Evolutionary conservation across 2,113 vertebrate species (phyloP), one percentile per base, ranked within the genome.

Genomic region (Leptosomus discolor): DNA sequence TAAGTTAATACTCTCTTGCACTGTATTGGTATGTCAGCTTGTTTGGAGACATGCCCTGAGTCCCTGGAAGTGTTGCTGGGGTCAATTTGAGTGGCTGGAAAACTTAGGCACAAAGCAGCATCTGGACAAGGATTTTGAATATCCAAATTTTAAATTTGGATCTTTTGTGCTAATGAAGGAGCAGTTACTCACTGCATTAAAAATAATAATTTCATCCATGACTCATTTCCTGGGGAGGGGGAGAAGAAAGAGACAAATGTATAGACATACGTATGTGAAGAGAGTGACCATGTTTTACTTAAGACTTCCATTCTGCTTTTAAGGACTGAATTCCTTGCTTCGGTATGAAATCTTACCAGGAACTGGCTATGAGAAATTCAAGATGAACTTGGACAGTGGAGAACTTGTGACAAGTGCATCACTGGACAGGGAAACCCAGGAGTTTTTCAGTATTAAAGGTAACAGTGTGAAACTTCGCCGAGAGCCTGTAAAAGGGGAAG

Each of bases 341-440:
- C 98, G 60, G 56, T 99, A 99, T 98, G 98, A 99, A 97, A 98
- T 99, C 82, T 75, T 99, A 91, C 98, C 99, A 4, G 98, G 98
- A n/a, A 46, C 97, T 11, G 98, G 98, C n/a, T 99, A 98, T 89
- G 98, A 97, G 79, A 96, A 98, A 73, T 99, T 99, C 85, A 96
- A 96, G 95, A 98, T 99, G 85, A 98, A 99, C 95, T 97, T 96
- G 0, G 95, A 98, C 61, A 99, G 97, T 16, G 99, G 99, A 56
- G 98, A 99, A 85, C 96, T 99, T 3, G 34, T 97, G 85, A 99
- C 99, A 56, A 41, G 97, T 61, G 91, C 97, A 46, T 91, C 91
- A 32, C 97, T 99, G 92, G 99, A 99, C 98, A 97, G 99, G 94
- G 99, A 99, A 96, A 71, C 96, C 56, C 98, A 99, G 90, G 98